Evolutionary conservation across 2,113 vertebrate species (phyloP).

Genomic region (Mormoops blainvillei): DNA sequence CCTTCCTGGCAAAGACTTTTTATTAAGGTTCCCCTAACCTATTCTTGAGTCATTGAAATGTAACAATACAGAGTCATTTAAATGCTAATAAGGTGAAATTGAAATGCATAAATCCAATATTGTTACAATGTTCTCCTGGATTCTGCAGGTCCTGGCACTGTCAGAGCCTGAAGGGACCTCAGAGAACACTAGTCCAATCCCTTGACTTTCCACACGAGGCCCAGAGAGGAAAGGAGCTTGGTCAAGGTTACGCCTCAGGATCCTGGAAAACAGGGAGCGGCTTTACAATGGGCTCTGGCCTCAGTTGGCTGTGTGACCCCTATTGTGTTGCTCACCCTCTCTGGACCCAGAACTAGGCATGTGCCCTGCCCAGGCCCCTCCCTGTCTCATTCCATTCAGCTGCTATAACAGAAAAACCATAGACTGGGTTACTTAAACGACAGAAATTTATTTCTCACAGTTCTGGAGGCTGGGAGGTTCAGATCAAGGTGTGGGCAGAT

Average conservation of each 20-base stretch:
- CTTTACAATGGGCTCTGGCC: not conserved
- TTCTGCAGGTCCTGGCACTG: not conserved
- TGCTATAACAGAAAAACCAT: not conserved
- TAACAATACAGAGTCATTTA: constrained; percentile 58
- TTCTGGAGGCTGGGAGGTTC: not conserved
- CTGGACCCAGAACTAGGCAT: not conserved
- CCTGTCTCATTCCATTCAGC: not conserved
- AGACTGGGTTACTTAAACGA: not conserved
- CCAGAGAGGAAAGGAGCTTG: not conserved
- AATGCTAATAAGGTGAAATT: constrained; percentile 63
- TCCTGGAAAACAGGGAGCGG: not conserved
- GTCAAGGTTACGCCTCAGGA: not conserved
- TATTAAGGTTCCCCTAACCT: constrained; percentile 48
- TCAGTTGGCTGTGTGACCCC: not conserved
- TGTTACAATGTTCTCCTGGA: constrained; percentile 6
- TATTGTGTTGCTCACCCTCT: not conserved
- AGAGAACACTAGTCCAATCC: not conserved
- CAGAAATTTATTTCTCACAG: not conserved
- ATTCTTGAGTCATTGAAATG: constrained; percentile 43
- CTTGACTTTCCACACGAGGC: not conserved
- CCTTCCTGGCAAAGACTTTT: constrained; percentile 41
- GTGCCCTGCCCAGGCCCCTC: not conserved
- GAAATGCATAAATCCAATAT: constrained; percentile 44
- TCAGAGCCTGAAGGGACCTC: not conserved
- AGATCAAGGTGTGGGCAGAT: not conserved